phyloP scores from a whole-genome alignment of 2,797 vertebrate genomes.

The Gila robusta region DNA sequence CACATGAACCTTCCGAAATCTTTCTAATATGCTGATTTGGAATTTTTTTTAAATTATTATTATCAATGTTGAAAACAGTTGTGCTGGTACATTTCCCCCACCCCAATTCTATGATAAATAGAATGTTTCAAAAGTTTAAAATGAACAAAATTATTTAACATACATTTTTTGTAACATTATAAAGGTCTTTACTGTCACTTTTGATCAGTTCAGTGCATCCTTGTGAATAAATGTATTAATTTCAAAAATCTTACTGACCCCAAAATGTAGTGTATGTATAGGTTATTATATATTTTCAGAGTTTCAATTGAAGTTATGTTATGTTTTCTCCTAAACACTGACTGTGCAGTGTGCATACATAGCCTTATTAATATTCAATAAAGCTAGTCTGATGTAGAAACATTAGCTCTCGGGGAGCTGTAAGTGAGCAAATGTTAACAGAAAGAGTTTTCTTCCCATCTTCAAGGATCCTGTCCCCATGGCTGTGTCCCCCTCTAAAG shows the following conservation, averaged over 20 bases:
- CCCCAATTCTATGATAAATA: too few relatives aligned
- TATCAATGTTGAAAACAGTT: not conserved
- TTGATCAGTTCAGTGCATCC: not conserved
- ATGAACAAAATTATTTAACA: too few relatives aligned
- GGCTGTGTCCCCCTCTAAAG: constrained; percentile 71
- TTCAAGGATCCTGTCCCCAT: constrained; percentile 83
- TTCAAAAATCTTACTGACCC: not conserved
- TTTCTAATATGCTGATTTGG: not conserved
- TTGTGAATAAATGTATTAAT: not conserved
- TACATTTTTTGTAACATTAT: not conserved
- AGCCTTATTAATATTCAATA: not conserved
- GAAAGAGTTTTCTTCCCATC: not conserved
- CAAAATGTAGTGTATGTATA: not conserved
- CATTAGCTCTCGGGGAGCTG: not conserved
- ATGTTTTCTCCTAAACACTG: not conserved
- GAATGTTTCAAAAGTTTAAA: too few relatives aligned
- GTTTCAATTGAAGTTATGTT: not conserved
- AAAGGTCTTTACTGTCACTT: not conserved
- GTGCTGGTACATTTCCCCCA: not conserved
- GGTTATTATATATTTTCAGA: not conserved
- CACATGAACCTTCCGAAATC: not conserved
- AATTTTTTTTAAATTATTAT: not conserved
- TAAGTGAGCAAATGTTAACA: not conserved
- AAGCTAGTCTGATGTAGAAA: not conserved
- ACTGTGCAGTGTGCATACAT: not conserved